Conservation (phyloP, 2,797 vertebrate genomes). For the Neostethus bicornis region DNA sequence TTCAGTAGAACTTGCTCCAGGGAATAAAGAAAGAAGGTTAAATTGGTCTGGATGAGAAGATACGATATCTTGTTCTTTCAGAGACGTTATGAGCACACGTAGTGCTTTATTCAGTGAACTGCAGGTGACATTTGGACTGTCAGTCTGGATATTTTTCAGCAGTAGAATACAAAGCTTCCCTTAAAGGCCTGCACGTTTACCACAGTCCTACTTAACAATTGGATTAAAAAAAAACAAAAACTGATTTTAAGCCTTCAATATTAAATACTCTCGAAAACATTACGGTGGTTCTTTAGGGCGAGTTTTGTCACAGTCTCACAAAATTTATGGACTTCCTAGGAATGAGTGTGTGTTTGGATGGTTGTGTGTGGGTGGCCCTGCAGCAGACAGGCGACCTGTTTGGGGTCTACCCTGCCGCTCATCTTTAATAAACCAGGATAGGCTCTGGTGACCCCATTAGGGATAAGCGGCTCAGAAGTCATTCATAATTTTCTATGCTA, state of each 20-base stretch:
- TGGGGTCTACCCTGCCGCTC: no score
- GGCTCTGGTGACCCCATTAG: no score
- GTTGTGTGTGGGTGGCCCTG: no score
- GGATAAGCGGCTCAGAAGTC: no score
- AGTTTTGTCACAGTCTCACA: neutral
- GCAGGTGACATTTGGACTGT: neutral
- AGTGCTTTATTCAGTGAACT: neutral
- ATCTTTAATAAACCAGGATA: no score
- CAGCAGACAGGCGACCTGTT: no score
- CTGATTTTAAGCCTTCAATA: neutral
- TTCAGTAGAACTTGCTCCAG: neutral
- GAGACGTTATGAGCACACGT: neutral
- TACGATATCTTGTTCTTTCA: no score
- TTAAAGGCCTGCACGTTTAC: neutral
- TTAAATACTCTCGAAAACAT: neutral
- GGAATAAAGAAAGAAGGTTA: neutral
- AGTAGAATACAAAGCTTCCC: neutral
- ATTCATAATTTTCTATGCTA: no score
- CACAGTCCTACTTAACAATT: neutral
- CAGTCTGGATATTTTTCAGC: slow-evolving; percentile 3
- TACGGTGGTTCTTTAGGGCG: neutral
- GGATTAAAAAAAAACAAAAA: neutral
- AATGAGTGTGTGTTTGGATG: no score
- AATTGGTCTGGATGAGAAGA: neutral
- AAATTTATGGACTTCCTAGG: no score